A percentile compares a stretch with the other conserved stretches of the same genome.
Conservation (phyloP, 2,113 vertebrate genomes). For the Cephalopterus ornatus region DNA sequence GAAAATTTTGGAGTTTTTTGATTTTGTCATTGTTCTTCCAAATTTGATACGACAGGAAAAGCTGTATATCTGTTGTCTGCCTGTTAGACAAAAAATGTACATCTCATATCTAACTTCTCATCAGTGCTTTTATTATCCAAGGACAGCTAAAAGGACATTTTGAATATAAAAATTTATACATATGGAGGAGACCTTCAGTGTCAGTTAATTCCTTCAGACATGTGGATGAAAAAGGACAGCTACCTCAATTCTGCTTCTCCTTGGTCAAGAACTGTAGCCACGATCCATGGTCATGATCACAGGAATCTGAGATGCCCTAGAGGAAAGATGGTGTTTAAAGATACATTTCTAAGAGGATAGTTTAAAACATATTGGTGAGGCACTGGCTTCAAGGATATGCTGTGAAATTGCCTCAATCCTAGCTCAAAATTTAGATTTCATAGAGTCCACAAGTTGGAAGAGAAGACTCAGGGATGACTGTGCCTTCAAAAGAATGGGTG, state of each 20-base stretch:
- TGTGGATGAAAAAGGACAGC: neutral
- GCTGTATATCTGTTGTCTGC: neutral
- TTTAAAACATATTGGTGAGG: neutral
- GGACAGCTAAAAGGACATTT: neutral
- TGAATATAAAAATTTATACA: neutral
- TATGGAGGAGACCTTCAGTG: neutral
- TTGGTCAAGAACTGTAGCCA: neutral
- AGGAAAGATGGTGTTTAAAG: neutral
- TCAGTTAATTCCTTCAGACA: neutral
- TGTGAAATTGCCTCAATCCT: neutral
- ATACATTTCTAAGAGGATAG: neutral
- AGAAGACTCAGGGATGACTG: neutral
- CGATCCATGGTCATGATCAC: fast-evolving
- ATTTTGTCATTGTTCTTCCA: neutral
- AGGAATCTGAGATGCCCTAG: neutral
- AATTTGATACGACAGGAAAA: neutral
- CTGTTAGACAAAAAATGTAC: neutral
- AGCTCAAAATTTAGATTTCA: neutral
- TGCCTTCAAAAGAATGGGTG: neutral
- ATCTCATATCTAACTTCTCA: neutral
- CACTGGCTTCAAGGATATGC: neutral
- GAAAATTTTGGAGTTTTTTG: neutral
- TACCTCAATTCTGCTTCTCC: neutral
- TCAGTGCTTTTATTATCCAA: neutral
- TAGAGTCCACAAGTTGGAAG: neutral